Base-by-base conservation (phyloP, 2,113 vertebrate genomes). In the Calidris pygmaea region DNA sequence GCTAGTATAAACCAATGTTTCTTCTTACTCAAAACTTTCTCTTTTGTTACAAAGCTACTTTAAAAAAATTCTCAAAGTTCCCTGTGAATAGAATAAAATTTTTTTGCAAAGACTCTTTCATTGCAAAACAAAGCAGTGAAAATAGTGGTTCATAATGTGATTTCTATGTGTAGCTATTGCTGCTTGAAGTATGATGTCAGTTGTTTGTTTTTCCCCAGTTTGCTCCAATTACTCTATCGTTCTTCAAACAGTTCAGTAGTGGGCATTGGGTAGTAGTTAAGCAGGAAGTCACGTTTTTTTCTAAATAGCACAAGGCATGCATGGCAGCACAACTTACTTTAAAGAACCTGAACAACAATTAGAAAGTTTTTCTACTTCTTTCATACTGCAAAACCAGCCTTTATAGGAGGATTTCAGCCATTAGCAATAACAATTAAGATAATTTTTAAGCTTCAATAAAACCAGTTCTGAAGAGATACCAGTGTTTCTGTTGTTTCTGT, bases 41-140 rank as follows among this genome's bases (percentile, higher is more conserved):
- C 6, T 53, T 73, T 80, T 12, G 4, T 56, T 39, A 59, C 48
- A 63, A 68, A 52, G 9, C 32, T 11, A 47, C 4, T 50, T 73
- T 56, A 9, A 66, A 63, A 70, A 75, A 19, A 0, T 2, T 47
- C 23, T 14, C 15, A 24, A 0, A 63, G 5, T 43, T 41, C 18
- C 18, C 23, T 3, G 5, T 39, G 7, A 79, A 52, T 2, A 39
- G 27, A 89, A 48, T 63, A 65, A 82, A 75, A 43, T 2, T 39
- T 83, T 15, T 53, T 4, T 24, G 47, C 10, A 39, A 35, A 32
- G 6, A 37, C 10, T 75, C 8, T 43, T 63, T 16, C 8, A 27
- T 6, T 82, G 27, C 18, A 87, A 74, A 87, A 4, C 12, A 58
- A 81, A 74, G 41, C 41, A 41, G 7, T 27, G 9, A 52, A 89